Percentiles rank a stretch among this genome's conserved stretches.
Evolutionary conservation across 2,888 invertebrate genomes (phyloP).

Genomic region (Idaea biselata): DNA sequence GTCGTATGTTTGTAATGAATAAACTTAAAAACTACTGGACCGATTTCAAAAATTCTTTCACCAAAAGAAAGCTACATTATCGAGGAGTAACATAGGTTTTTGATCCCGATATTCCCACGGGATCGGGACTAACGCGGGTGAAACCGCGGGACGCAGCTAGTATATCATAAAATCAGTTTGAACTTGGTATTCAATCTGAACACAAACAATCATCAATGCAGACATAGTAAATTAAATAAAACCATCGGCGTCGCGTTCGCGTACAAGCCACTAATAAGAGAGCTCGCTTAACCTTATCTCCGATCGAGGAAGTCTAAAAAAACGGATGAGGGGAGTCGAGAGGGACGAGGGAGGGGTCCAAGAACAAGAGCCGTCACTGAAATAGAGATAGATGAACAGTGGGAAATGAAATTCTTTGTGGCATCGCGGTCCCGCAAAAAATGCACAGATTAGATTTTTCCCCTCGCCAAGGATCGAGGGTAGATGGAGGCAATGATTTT

Average conservation of each 20-base stretch:
- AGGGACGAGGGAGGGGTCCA: slow-evolving; percentile 53
- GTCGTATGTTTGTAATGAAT: too few species aligned
- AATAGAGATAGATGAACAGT: slow-evolving; percentile 82
- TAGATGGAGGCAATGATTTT: slow-evolving; percentile 80
- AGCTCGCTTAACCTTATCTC: slow-evolving; percentile 78
- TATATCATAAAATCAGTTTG: neutral
- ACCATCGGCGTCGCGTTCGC: slow-evolving; percentile 61
- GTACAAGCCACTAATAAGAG: slow-evolving; percentile 73
- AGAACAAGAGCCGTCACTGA: slow-evolving; percentile 81
- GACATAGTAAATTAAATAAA: slow-evolving; percentile 61
- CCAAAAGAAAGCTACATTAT: too few species aligned
- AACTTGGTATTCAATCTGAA: neutral
- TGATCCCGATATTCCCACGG: too few species aligned
- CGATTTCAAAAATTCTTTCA: too few species aligned
- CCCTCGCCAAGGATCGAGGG: slow-evolving; percentile 73
- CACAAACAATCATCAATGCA: slow-evolving; percentile 21
- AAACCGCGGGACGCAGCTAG: too few species aligned
- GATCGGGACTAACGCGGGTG: too few species aligned
- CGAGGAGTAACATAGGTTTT: too few species aligned
- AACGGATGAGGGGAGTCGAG: slow-evolving; percentile 59
- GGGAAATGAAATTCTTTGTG: slow-evolving; percentile 83
- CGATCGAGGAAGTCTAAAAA: slow-evolving; percentile 78
- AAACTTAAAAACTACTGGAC: too few species aligned
- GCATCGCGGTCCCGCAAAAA: slow-evolving; percentile 82
- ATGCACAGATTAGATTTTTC: slow-evolving; percentile 82